phyloP scores from a whole-genome alignment of 2,888 invertebrate species.

The Drosophila testacea region DNA sequence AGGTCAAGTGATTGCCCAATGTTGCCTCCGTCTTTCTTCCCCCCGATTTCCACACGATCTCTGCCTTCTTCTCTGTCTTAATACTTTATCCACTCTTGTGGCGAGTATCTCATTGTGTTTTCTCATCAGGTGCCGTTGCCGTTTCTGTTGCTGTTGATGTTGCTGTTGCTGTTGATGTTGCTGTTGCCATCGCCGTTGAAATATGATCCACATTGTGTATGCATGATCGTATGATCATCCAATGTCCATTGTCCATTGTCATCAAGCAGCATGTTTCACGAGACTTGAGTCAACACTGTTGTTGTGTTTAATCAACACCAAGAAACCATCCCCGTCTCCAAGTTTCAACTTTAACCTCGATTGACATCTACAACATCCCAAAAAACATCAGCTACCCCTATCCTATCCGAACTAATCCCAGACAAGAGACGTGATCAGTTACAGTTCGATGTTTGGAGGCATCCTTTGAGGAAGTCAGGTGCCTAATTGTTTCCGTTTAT shows the following conservation, averaged over 20 bases:
- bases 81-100: constrained; percentile 28
- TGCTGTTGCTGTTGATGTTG: constrained; percentile 10
- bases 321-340: constrained; percentile 17
- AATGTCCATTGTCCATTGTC: constrained; percentile 33
- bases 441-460: constrained; percentile 48
- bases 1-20: constrained; percentile 82
- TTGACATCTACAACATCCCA: constrained; percentile 3
- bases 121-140: constrained; percentile 83
- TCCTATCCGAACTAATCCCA: constrained; percentile 9
- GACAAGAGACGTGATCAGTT: constrained; percentile 44
- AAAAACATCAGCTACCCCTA: neutral
- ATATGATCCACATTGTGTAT: constrained; percentile 83
- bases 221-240: constrained; percentile 71
- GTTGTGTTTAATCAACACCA: constrained; percentile 19
- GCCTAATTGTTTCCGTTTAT: constrained; percentile 84
- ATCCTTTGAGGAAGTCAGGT: constrained; percentile 84
- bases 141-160: no score
- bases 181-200: constrained; percentile 71
- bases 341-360: neutral
- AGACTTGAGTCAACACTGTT: constrained; percentile 14
- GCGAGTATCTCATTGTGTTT: constrained; percentile 78
- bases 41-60: constrained; percentile 18
- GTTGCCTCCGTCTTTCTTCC: constrained; percentile 25
- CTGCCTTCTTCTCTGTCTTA: constrained; percentile 28
- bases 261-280: constrained; percentile 27